These are phyloP conservation scores for Ferdinandea cuprea DNA, from an alignment of 2,888 invertebrate species.

Conservation along the genomic window DNA sequence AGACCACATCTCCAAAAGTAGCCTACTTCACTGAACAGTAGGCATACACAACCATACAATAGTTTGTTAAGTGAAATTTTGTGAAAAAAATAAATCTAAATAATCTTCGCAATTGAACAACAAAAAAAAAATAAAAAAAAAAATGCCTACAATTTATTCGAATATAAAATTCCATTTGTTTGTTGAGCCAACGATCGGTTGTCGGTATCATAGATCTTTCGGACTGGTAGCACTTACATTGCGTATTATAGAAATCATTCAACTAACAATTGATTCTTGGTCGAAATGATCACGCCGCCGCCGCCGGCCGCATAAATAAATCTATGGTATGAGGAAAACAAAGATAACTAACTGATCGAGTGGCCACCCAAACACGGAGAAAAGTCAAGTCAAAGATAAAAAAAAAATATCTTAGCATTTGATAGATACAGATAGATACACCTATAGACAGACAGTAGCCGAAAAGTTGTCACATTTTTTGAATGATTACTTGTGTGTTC, in stretches of 20 bases:
- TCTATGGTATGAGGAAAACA: slow-evolving; percentile 26
- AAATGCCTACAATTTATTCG: too few species aligned
- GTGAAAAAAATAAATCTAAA: slow-evolving; percentile 34
- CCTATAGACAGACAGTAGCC: slow-evolving; percentile 77
- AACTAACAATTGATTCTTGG: slow-evolving; percentile 44
- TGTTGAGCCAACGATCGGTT: not conserved
- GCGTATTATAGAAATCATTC: slow-evolving; percentile 39
- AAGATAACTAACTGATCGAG: slow-evolving; percentile 67
- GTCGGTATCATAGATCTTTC: slow-evolving; percentile 46
- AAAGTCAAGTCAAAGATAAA: too few species aligned
- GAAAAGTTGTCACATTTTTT: slow-evolving; percentile 80
- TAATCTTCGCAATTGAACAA: slow-evolving; percentile 32
- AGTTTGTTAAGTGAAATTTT: not conserved
- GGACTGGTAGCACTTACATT: slow-evolving; percentile 42
- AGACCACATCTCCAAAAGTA: too few species aligned
- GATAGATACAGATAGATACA: slow-evolving; percentile 5
- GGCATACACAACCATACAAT: too few species aligned
- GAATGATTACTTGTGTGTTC: slow-evolving; percentile 79
- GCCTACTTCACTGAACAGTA: too few species aligned
- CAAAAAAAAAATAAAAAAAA: too few species aligned
- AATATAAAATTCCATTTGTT: slow-evolving; percentile 48
- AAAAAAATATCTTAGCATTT: slow-evolving; percentile 13
- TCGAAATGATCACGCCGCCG: slow-evolving; percentile 43
- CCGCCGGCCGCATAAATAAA: slow-evolving; percentile 33
- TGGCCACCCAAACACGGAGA: slow-evolving; percentile 60